Conservation (phyloP, 2,888 invertebrate species). For the Drosophila ezoana region DNA sequence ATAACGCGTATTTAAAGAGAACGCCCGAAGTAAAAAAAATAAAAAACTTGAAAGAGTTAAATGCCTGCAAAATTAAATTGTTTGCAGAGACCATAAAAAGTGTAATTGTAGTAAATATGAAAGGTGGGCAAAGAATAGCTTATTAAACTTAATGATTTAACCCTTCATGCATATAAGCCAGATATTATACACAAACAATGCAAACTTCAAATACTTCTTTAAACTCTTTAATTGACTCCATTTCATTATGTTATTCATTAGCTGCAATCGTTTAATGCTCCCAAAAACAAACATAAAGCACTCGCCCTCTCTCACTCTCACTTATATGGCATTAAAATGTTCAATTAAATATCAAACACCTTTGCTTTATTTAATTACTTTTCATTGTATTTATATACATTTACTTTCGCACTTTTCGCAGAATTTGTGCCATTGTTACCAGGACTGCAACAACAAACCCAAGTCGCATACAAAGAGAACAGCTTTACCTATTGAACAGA, state of each 20-base stretch:
- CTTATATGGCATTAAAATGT: background rate
- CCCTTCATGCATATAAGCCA: too few relatives aligned
- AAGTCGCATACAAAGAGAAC: constrained; percentile 16
- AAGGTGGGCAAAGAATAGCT: too few relatives aligned
- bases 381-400: constrained; percentile 23
- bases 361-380: constrained; percentile 25
- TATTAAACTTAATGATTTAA: too few relatives aligned
- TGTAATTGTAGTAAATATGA: too few relatives aligned
- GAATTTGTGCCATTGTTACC: constrained; percentile 36
- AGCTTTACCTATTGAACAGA: constrained; percentile 10
- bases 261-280: too few relatives aligned
- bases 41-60: constrained; percentile 28
- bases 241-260: too few relatives aligned
- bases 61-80: background rate
- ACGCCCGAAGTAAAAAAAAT: constrained; percentile 20
- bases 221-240: too few relatives aligned
- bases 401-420: constrained; percentile 5
- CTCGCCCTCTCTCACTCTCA: too few relatives aligned
- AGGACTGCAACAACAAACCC: constrained; percentile 10
- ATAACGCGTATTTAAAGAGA: constrained; percentile 8
- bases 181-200: too few relatives aligned
- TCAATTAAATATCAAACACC: constrained; percentile 15
- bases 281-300: background rate
- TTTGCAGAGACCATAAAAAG: too few relatives aligned
- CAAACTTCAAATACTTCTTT: too few relatives aligned